These are phyloP conservation scores for Pteronotus mesoamericanus DNA, from an alignment of 2,797 vertebrate genomes.

Conservation along the genomic window DNA sequence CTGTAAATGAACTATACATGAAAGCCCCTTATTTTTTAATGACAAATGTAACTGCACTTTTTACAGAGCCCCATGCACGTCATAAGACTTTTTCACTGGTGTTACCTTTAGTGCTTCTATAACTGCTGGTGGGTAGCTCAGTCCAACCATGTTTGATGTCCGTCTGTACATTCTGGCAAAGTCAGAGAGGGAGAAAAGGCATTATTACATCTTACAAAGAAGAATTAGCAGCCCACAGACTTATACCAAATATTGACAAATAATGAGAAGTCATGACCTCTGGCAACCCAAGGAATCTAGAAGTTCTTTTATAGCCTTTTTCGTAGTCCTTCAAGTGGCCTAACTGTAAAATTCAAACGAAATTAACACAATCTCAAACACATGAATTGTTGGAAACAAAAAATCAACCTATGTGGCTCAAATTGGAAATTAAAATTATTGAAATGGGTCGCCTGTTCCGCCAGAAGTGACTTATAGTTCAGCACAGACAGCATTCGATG, in stretches of 20 bases:
- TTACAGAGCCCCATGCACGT: background rate
- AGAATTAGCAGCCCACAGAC: background rate
- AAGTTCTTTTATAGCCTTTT: background rate
- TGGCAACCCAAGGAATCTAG: background rate
- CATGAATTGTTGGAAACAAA: background rate
- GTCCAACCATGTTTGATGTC: slow-evolving; percentile 93
- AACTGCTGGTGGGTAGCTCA: slow-evolving; percentile 92
- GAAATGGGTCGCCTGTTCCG: background rate
- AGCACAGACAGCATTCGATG: background rate
- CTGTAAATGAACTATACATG: background rate
- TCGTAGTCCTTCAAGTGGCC: background rate
- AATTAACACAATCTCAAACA: slow-evolving; percentile 3
- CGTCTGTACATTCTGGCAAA: slow-evolving; percentile 93
- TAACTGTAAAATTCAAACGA: background rate
- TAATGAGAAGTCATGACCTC: background rate
- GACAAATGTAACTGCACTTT: background rate
- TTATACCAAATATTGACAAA: background rate
- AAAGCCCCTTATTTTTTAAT: background rate
- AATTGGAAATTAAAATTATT: background rate
- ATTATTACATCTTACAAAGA: background rate
- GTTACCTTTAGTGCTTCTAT: slow-evolving; percentile 94
- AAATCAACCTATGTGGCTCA: background rate
- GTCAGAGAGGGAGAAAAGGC: slow-evolving; percentile 75
- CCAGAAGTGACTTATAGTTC: background rate
- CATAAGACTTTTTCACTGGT: background rate